Base-by-base conservation (phyloP, 2,797 vertebrate genomes). In the Rhinophrynus dorsalis region DNA sequence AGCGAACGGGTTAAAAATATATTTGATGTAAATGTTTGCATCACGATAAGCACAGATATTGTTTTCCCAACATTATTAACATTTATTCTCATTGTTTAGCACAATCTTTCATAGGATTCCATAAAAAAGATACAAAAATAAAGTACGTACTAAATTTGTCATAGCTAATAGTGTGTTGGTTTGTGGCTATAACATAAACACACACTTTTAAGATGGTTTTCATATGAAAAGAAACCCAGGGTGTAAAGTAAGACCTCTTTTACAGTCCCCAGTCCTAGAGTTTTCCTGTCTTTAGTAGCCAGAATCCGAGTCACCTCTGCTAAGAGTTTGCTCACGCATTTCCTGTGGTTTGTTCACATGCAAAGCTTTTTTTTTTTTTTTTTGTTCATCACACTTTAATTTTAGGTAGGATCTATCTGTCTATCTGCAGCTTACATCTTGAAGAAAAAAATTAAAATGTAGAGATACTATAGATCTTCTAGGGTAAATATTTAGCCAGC, bases 281-380 rank as follows among this genome's bases (percentile, higher is more conserved):
- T 24, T 48, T 48, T 48, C 45, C 45, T 24, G 45, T 48, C 20
- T 26, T 11, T 21, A 23, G 11, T 8, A 48, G 45, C 9, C 20
- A 48, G 9, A 23, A 23, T 48, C 9, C 38, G 3, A 21, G 17
- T 45, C 26, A 29, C 26, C 26, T 7, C 30, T 52, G 50, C 50
- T 17, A 29, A 52, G 27, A 15, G 13, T 29, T 52, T 29, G 27
- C 50, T 29, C n/a, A 20, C 51, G 8, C 29, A 20, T 8, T 54
- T 54, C 29, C 51, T 32, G 51, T 32, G 51, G 23, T 52, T 54
- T 54, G 32, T 15, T 54, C 8, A 29, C 27, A 33, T 54, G 50
- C 50, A 54, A 30, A 54, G 40, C 35, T 13, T 8, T 3, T 38
- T 38, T 42, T n/a, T n/a, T n/a, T 26, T 20, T 24, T 12, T 13